These are phyloP conservation scores for Aphodius sticticus DNA, from an alignment of 2,888 invertebrate genomes.

Conservation along the genomic window DNA sequence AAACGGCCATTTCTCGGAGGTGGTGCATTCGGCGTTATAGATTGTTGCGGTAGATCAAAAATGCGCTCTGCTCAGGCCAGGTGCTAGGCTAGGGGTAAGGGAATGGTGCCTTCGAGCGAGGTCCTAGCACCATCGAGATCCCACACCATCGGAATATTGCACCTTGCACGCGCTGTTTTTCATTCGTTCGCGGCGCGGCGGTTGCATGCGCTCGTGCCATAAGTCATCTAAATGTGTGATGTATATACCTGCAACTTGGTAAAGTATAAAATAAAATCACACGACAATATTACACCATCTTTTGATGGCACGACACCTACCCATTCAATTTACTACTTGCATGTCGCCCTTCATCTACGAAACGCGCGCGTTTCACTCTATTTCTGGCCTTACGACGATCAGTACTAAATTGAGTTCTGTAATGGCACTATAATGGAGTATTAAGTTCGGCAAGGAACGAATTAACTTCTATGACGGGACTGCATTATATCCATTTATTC, in stretches of 20 bases:
- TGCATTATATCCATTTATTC: too few species aligned
- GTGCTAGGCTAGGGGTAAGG: background rate
- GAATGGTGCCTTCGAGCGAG: background rate
- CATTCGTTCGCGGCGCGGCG: background rate
- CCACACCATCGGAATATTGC: slow-evolving; percentile 21
- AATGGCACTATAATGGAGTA: background rate
- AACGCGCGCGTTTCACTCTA: slow-evolving; percentile 11
- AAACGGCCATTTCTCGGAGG: slow-evolving; percentile 4
- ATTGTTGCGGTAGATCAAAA: slow-evolving; percentile 4
- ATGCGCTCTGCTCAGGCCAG: background rate
- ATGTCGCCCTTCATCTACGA: slow-evolving; percentile 14
- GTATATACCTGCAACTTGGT: slow-evolving; percentile 46
- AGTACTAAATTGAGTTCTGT: background rate
- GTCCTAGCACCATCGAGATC: background rate
- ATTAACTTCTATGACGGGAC: background rate
- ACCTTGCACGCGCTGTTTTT: slow-evolving; percentile 21
- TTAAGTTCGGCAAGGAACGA: background rate
- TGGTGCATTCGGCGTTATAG: background rate
- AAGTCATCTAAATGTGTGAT: slow-evolving; percentile 46
- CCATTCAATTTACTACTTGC: slow-evolving; percentile 28
- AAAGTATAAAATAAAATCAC: slow-evolving; percentile 50
- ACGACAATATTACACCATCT: slow-evolving; percentile 47
- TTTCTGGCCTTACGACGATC: background rate
- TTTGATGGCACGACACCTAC: slow-evolving; percentile 45
- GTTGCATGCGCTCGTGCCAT: slow-evolving; percentile 48